Percentiles rank a stretch among this genome's conserved stretches.
phyloP scores from a whole-genome alignment of 2,113 vertebrate species.

The Trichechus manatus region DNA sequence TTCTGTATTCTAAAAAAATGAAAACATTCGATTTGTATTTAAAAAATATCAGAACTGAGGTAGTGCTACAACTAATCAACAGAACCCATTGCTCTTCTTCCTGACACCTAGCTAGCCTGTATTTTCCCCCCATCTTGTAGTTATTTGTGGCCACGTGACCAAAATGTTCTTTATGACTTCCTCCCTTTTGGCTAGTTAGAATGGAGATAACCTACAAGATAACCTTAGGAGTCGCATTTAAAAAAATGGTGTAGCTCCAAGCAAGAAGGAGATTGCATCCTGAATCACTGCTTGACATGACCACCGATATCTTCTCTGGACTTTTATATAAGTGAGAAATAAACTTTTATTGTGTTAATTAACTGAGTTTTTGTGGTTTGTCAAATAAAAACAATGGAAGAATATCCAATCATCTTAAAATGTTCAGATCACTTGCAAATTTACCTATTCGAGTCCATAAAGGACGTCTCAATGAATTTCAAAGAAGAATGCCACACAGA shows the following conservation, averaged over 20 bases:
- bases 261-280: background rate
- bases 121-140: background rate
- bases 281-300: background rate
- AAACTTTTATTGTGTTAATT: background rate
- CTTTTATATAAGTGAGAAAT: background rate
- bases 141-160: background rate
- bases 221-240: background rate
- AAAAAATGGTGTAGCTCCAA: background rate
- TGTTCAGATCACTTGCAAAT: background rate
- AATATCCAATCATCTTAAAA: background rate
- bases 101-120: background rate
- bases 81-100: background rate
- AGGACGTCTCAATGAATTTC: background rate
- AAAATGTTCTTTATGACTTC: no score
- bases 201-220: background rate
- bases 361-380: background rate
- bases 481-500: background rate
- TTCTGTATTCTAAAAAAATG: background rate
- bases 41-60: background rate
- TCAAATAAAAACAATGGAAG: background rate
- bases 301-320: background rate
- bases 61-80: background rate
- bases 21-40: background rate
- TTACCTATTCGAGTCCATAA: background rate
- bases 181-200: background rate